Evolutionary conservation across 2,888 invertebrate genomes (phyloP).

Genomic region (Petrolisthes manimaculis): DNA sequence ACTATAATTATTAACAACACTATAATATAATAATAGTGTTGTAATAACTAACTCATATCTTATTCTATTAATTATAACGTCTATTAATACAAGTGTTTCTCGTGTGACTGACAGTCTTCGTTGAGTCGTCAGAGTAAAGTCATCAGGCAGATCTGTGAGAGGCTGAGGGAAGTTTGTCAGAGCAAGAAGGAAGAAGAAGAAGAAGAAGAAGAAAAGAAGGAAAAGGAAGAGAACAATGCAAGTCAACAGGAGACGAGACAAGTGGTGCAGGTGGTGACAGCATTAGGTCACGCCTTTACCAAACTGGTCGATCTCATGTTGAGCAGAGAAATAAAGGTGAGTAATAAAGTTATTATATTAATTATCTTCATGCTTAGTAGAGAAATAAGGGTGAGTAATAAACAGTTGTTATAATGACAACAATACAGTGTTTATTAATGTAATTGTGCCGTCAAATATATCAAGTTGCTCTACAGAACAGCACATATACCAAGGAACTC

Average conservation of each 20-base stretch:
- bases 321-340: slow-evolving; percentile 76
- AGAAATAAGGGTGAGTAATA: slow-evolving; percentile 74
- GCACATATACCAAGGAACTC: not conserved
- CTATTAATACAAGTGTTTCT: not conserved
- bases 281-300: slow-evolving; percentile 74
- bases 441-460: too few species aligned
- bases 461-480: not conserved
- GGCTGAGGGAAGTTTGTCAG: slow-evolving; percentile 51
- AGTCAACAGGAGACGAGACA: slow-evolving; percentile 65
- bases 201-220: not conserved
- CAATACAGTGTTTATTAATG: too few species aligned
- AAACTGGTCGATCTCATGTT: slow-evolving; percentile 75
- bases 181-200: slow-evolving; percentile 22
- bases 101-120: slow-evolving; percentile 42
- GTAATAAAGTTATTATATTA: not conserved
- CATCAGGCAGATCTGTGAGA: slow-evolving; percentile 60
- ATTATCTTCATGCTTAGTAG: slow-evolving; percentile 74
- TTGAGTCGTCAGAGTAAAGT: slow-evolving; percentile 61
- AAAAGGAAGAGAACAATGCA: slow-evolving; percentile 16
- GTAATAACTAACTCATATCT: too few species aligned
- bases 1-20: too few species aligned
- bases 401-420: too few species aligned
- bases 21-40: too few species aligned
- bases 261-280: slow-evolving; percentile 72
- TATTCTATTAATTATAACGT: too few species aligned